These are phyloP conservation scores for Steinernema hermaphroditum DNA, from an alignment of 2,888 invertebrate species.

Conservation along the genomic window DNA sequence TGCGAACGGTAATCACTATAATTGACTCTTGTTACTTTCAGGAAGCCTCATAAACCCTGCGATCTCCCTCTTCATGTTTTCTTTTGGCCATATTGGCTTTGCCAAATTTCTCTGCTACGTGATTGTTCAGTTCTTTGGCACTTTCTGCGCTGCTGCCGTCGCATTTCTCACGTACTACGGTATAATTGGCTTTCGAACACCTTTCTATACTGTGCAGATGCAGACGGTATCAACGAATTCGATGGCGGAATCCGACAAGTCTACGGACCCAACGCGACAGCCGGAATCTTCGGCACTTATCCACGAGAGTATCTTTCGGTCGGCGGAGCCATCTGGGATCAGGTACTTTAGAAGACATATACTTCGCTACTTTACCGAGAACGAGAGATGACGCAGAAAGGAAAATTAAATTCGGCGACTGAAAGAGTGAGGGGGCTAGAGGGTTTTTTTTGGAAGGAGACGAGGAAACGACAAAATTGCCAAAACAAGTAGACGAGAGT, in stretches of 20 bases:
- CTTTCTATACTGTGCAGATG: not conserved
- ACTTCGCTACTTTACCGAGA: too few relatives aligned
- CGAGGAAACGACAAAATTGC: too few relatives aligned
- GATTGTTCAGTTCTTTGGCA: conserved; percentile 32
- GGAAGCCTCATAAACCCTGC: conserved; percentile 38
- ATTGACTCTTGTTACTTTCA: conserved; percentile 15
- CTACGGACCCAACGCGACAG: conserved; percentile 65
- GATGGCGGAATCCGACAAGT: conserved; percentile 66
- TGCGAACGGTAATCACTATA: too few relatives aligned
- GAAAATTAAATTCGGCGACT: too few relatives aligned
- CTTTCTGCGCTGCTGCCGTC: conserved; percentile 33
- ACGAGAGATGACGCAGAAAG: too few relatives aligned
- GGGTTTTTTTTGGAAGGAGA: too few relatives aligned
- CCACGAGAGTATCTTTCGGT: conserved; percentile 67
- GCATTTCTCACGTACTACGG: conserved; percentile 32
- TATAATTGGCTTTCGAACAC: not conserved
- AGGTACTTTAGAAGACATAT: conserved; percentile 67
- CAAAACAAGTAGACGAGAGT: too few relatives aligned
- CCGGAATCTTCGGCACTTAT: conserved; percentile 70
- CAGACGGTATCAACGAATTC: conserved; percentile 55
- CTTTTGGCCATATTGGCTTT: conserved; percentile 32
- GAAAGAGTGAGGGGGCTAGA: too few relatives aligned
- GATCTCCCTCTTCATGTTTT: conserved; percentile 33
- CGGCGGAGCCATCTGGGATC: conserved; percentile 68
- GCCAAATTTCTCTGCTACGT: conserved; percentile 25